phyloP scores from a whole-genome alignment of 2,888 invertebrate species.

The Macrophya alboannulata region DNA sequence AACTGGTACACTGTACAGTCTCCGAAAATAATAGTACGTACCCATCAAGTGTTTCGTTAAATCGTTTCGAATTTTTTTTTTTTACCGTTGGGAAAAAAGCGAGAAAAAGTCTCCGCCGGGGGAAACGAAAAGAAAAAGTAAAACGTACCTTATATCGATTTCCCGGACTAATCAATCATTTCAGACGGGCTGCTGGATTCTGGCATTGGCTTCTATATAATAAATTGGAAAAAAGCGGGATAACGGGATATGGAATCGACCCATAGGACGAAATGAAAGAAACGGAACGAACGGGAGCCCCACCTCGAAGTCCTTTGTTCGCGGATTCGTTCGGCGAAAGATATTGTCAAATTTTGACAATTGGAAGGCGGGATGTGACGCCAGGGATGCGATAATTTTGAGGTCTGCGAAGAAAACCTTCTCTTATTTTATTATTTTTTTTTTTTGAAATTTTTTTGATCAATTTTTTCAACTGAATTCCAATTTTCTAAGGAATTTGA shows the following conservation, averaged over 20 bases:
- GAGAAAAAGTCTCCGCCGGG: not conserved
- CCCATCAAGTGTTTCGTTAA: not conserved
- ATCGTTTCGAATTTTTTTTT: not conserved
- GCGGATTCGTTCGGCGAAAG: slow-evolving; percentile 4
- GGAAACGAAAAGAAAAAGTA: not conserved
- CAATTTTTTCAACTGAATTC: not conserved
- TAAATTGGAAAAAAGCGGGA: slow-evolving; percentile 22
- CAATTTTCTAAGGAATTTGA: not conserved
- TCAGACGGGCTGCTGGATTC: slow-evolving; percentile 29
- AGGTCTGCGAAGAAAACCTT: not conserved
- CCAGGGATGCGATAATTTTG: not conserved
- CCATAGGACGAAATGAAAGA: slow-evolving; percentile 14
- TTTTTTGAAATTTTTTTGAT: not conserved
- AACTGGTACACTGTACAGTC: not conserved
- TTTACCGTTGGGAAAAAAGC: not conserved
- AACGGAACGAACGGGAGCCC: not conserved
- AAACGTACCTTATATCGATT: slow-evolving; percentile 11
- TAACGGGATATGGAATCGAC: slow-evolving; percentile 42
- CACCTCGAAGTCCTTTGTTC: not conserved
- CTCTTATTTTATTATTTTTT: too few species aligned
- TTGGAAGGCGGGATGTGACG: not conserved
- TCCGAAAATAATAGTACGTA: not conserved
- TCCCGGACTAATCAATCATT: slow-evolving; percentile 36
- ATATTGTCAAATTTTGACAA: slow-evolving; percentile 35
- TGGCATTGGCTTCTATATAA: slow-evolving; percentile 40